A percentile compares a stretch with the other conserved stretches of the same genome.
phyloP scores from a whole-genome alignment of 2,888 invertebrate genomes.

The Campopleginae sp. region DNA sequence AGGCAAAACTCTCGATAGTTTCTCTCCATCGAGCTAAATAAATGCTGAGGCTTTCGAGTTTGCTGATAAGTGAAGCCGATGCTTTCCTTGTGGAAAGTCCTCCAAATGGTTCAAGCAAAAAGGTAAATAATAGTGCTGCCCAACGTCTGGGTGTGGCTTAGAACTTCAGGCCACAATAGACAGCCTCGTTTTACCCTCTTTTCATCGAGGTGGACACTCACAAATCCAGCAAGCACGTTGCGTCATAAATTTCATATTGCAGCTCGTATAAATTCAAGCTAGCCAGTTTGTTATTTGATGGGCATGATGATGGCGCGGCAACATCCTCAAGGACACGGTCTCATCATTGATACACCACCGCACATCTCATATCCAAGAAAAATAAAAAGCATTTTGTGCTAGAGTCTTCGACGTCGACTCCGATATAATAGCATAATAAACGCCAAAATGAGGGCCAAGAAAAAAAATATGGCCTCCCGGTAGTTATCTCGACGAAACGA shows the following conservation, averaged over 20 bases:
- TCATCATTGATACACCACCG: conserved; percentile 34
- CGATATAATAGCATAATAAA: conserved; percentile 49
- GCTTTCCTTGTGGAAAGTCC: background rate
- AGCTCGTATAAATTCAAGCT: conserved; percentile 16
- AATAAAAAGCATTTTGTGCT: conserved; percentile 34
- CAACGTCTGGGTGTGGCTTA: background rate
- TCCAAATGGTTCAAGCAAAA: background rate
- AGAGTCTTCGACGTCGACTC: background rate
- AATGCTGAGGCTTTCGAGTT: background rate
- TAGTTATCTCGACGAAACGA: conserved; percentile 44
- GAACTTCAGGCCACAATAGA: background rate
- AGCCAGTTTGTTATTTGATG: conserved; percentile 33
- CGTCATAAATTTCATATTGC: conserved; percentile 37
- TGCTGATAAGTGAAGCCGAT: background rate
- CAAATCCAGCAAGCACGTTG: background rate
- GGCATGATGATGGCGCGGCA: conserved; percentile 3
- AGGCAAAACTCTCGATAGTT: background rate
- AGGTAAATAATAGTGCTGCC: background rate
- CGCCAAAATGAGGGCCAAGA: conserved; percentile 47
- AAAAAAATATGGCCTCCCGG: conserved; percentile 38
- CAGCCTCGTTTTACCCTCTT: background rate
- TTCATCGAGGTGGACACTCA: background rate
- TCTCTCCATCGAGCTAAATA: background rate
- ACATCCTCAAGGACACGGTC: background rate
- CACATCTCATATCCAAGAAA: conserved; percentile 18